Evolutionary conservation across 2,888 invertebrate species (phyloP).

Genomic region (Diadegma fenestrale): DNA sequence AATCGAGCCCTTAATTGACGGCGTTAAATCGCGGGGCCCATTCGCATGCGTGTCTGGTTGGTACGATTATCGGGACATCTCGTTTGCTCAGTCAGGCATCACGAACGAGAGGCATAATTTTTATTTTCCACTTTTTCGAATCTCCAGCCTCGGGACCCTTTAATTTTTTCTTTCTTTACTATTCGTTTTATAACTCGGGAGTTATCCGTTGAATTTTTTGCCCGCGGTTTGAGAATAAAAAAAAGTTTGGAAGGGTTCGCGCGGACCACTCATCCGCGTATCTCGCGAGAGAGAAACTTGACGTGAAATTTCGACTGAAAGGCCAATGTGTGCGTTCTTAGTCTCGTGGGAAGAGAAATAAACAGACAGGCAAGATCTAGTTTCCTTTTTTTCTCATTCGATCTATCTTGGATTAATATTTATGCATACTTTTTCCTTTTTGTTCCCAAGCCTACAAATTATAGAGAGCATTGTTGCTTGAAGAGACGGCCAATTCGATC

Average conservation of each 20-base stretch:
- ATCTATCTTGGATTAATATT: conserved; percentile 17
- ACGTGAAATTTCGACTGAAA: conserved; percentile 40
- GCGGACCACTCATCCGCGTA: conserved; percentile 3
- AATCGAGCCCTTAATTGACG: conserved; percentile 60
- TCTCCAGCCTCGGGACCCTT: conserved; percentile 25
- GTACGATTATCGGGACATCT: conserved; percentile 48
- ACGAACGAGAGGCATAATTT: conserved; percentile 29
- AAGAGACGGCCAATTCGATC: too few relatives aligned
- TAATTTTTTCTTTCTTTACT: conserved; percentile 30
- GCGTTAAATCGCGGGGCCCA: conserved; percentile 54
- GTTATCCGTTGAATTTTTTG: conserved; percentile 10
- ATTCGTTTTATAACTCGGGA: conserved; percentile 34
- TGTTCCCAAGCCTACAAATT: conserved; percentile 4
- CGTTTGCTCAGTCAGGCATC: conserved; percentile 31
- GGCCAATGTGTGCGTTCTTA: conserved; percentile 24
- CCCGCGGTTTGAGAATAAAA: conserved; percentile 5
- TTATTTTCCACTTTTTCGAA: conserved; percentile 53
- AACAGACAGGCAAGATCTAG: conserved; percentile 34
- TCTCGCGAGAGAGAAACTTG: conserved; percentile 17
- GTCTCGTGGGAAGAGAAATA: conserved; percentile 56
- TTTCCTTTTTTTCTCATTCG: not conserved
- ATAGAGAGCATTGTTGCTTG: conserved; percentile 25
- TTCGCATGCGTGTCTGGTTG: conserved; percentile 42
- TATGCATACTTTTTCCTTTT: conserved; percentile 20
- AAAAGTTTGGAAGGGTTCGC: conserved; percentile 18